Evolutionary conservation across 2,797 vertebrate species (phyloP).

Genomic region (Alexandromys oeconomus): DNA sequence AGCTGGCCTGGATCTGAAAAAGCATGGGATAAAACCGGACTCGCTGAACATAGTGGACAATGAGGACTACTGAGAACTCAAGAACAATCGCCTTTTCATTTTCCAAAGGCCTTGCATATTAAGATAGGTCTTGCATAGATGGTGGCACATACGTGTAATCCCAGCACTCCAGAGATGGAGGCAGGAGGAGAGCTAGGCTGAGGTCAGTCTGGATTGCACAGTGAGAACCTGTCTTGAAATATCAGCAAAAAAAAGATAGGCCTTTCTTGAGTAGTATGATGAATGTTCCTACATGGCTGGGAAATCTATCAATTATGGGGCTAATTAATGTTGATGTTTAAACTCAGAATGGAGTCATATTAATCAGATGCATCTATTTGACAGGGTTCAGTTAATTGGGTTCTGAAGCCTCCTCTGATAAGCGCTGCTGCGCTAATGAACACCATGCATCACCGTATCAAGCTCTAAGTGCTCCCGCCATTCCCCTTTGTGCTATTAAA

Average conservation of each 20-base stretch:
- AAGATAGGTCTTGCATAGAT: neutral
- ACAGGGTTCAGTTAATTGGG: conserved; percentile 87
- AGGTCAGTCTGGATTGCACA: neutral
- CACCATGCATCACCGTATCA: conserved; percentile 85
- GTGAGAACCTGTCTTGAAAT: neutral
- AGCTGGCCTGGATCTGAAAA: too few relatives aligned
- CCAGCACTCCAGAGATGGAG: neutral
- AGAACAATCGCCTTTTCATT: neutral
- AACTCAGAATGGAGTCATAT: conserved; percentile 79
- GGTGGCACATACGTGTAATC: neutral
- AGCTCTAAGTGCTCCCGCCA: conserved; percentile 82
- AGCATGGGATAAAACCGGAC: too few relatives aligned
- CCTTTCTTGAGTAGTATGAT: conserved; percentile 65
- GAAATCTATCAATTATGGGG: conserved; percentile 80
- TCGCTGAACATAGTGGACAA: too few relatives aligned
- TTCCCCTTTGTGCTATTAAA: conserved; percentile 82
- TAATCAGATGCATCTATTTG: conserved; percentile 84
- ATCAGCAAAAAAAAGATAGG: neutral
- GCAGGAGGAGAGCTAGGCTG: neutral
- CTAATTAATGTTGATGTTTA: conserved; percentile 87
- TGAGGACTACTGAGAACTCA: too few relatives aligned
- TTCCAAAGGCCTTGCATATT: conserved; percentile 1
- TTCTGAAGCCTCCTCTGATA: conserved; percentile 81
- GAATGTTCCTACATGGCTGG: conserved; percentile 55
- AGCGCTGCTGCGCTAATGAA: conserved; percentile 83